Conservation (phyloP, 2,113 vertebrate genomes). For the Climacteris rufus region DNA sequence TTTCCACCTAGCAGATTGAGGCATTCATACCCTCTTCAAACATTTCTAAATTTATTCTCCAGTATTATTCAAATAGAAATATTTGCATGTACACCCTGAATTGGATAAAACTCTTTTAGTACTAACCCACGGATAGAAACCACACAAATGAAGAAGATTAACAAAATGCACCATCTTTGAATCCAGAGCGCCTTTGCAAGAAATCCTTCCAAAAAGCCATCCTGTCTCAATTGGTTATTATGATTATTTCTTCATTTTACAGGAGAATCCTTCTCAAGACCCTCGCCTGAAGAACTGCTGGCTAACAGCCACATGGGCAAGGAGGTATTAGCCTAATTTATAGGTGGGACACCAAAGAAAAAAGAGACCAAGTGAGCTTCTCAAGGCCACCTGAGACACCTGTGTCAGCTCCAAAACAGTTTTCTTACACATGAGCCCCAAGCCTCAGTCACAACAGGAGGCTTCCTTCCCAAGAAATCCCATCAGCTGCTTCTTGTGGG, state of each 20-base stretch:
- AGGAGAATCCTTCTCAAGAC: background rate
- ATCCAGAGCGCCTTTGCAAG: background rate
- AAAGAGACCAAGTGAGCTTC: background rate
- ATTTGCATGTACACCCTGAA: slow-evolving; percentile 73
- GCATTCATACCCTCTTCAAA: slow-evolving; percentile 78
- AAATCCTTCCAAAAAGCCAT: background rate
- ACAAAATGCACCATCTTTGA: slow-evolving; percentile 37
- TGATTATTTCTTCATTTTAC: background rate
- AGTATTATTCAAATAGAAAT: slow-evolving; percentile 77
- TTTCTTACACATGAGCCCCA: background rate
- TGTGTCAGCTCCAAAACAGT: background rate
- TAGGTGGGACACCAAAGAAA: background rate
- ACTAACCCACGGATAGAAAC: slow-evolving; percentile 52
- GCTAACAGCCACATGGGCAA: background rate
- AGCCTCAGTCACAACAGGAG: background rate
- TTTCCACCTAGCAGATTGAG: slow-evolving; percentile 79
- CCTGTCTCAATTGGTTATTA: background rate
- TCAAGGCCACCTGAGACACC: background rate
- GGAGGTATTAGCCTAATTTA: background rate
- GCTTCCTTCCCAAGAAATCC: background rate
- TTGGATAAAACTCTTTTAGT: slow-evolving; percentile 65
- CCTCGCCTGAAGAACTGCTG: background rate
- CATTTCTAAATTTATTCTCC: slow-evolving; percentile 79
- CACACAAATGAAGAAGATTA: slow-evolving; percentile 68
- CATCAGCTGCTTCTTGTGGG: background rate